Evolutionary conservation across 2,888 invertebrate genomes (phyloP).

Genomic region (Caenorhabditis macrosperma): DNA sequence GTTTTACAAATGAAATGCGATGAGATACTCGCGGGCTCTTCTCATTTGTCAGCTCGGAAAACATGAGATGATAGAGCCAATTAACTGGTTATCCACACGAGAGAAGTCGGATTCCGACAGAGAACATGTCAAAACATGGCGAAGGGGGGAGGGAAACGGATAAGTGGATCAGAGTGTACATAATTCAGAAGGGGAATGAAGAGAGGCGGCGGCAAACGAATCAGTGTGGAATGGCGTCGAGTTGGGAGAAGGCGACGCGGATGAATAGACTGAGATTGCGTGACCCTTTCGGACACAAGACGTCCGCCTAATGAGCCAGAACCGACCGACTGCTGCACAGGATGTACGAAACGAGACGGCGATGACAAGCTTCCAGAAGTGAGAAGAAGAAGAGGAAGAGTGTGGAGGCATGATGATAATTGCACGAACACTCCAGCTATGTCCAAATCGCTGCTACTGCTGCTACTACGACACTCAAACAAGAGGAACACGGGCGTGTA

Average conservation of each 20-base stretch:
- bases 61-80: slow-evolving; percentile 31
- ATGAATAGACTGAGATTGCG: slow-evolving; percentile 60
- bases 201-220: slow-evolving; percentile 16
- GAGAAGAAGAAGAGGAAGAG: slow-evolving; percentile 10
- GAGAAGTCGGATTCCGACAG: slow-evolving; percentile 9
- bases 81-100: slow-evolving; percentile 12
- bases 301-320: slow-evolving; percentile 59
- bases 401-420: slow-evolving; percentile 47
- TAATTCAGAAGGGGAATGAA: slow-evolving; percentile 55
- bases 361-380: slow-evolving; percentile 34
- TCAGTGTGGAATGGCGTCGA: slow-evolving; percentile 39
- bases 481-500: slow-evolving; percentile 38
- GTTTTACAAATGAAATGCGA: slow-evolving; percentile 37
- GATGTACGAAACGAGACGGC: slow-evolving; percentile 33
- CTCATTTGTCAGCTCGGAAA: slow-evolving; percentile 5
- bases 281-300: slow-evolving; percentile 51
- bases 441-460: slow-evolving; percentile 22
- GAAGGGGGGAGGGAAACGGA: slow-evolving; percentile 5
- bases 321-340: slow-evolving; percentile 35
- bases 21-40: not conserved
- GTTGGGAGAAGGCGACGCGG: slow-evolving; percentile 16
- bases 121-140: slow-evolving; percentile 18
- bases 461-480: slow-evolving; percentile 17
- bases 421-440: slow-evolving; percentile 23
- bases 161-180: slow-evolving; percentile 52